Base-by-base conservation (phyloP, 2,113 vertebrate species). In the Kobus ellipsiprymnus region DNA sequence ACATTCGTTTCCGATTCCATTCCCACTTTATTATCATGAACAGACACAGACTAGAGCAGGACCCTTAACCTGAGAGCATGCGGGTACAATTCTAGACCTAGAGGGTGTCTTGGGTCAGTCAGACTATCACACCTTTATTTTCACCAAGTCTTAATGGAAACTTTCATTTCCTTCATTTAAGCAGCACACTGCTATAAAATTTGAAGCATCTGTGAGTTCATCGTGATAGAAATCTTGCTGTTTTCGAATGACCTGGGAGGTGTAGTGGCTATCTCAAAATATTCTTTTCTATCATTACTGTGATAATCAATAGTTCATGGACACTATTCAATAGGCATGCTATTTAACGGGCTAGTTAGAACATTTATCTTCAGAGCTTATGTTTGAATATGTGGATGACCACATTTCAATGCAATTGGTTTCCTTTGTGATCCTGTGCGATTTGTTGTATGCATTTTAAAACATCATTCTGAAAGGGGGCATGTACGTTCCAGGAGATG, bases 81-180 rank as follows among this genome's bases (percentile, higher is more conserved):
- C 1, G 6, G 48, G 27, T 16, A 25, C 33, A 14, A 27, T 30
- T 16, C 33, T 7, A 33, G 25, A 40, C 17, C 46, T 7, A 33
- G 12, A 21, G 1, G 8, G 14, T 36, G 30, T 3, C 5, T 10
- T 9, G 1, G 1, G 23, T 52, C 0, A 21, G 82, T 33, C 30
- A 33, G 50, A 44, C 67, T 1, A 7, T 2, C 12, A n/a, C 25
- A 2, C 5, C 12, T 23, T 60, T 36, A 9, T 54, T 82, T 89
- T 44, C 67, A 40, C 14, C 40, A 48, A 64, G n/a, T 23, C 62
- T 67, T 52, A 8, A 40, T 17, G 33, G 67, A 59, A 81, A 21
- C 13, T 46, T 2, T 77, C n/a, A 4, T 88, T 59, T 55, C 40
- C 36, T 9, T 81, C 55, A 62, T 1, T 62, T 4, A 85, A 77